These are phyloP conservation scores for Itoplectis maculator DNA, from an alignment of 2,888 invertebrate genomes.

Conservation along the genomic window DNA sequence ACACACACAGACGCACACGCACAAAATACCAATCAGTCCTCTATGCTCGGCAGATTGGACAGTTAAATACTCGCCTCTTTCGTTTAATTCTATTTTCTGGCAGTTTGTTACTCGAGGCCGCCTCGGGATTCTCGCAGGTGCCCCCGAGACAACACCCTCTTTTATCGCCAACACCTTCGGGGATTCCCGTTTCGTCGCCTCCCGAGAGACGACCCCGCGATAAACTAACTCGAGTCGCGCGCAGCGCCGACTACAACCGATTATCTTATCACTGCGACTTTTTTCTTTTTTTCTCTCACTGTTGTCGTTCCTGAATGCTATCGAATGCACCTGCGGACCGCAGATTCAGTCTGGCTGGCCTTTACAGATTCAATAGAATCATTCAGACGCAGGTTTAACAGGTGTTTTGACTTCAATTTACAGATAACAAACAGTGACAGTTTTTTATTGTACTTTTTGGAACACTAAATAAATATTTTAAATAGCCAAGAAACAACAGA, in stretches of 20 bases:
- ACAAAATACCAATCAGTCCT: not conserved
- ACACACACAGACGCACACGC: not conserved
- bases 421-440: not conserved
- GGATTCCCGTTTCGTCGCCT: constrained; percentile 44
- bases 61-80: constrained; percentile 36
- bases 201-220: constrained; percentile 2
- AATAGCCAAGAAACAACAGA: no score
- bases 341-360: not conserved
- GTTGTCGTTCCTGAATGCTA: constrained; percentile 13
- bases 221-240: constrained; percentile 15
- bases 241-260: constrained; percentile 21
- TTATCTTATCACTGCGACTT: constrained; percentile 13
- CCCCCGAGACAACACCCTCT: constrained; percentile 7
- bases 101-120: not conserved
- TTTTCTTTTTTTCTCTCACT: constrained; percentile 10
- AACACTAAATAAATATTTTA: no score
- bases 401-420: constrained; percentile 2
- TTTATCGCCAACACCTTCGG: constrained; percentile 63
- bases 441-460: not conserved
- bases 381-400: not conserved
- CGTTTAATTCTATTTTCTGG: constrained; percentile 28
- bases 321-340: constrained; percentile 25
- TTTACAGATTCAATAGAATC: not conserved
- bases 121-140: constrained; percentile 44
- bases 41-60: constrained; percentile 31